These are phyloP conservation scores for Masnerella sp. DNA, from an alignment of 2,888 invertebrate species.

Conservation along the genomic window DNA sequence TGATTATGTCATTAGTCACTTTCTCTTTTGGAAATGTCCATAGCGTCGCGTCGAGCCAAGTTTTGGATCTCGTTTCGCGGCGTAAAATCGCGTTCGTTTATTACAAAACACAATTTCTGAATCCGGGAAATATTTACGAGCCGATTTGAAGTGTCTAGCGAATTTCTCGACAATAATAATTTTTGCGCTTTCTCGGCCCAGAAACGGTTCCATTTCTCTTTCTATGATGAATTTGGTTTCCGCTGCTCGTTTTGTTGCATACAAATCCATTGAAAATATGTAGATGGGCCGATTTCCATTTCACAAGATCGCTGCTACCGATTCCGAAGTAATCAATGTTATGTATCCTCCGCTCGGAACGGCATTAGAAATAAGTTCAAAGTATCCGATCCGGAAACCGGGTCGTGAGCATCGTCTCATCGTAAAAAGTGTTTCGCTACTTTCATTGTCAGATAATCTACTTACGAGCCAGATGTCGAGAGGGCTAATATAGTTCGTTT, in stretches of 20 bases:
- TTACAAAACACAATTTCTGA: background rate
- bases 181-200: constrained; percentile 71
- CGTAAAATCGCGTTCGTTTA: no score
- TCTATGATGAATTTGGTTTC: constrained; percentile 56
- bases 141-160: constrained; percentile 51
- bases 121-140: constrained; percentile 18
- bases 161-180: constrained; percentile 60
- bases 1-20: no score
- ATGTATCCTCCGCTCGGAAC: constrained; percentile 36
- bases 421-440: constrained; percentile 74
- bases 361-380: constrained; percentile 67
- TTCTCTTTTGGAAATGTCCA: no score
- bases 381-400: constrained; percentile 69
- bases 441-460: constrained; percentile 73
- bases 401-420: constrained; percentile 72
- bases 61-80: no score
- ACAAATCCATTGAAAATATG: constrained; percentile 55
- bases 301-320: constrained; percentile 46
- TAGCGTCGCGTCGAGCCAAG: no score
- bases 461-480: constrained; percentile 54
- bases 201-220: constrained; percentile 65
- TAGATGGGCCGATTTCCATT: constrained; percentile 51
- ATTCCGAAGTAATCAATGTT: constrained; percentile 42
- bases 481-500: constrained; percentile 52
- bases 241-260: constrained; percentile 59